phyloP scores from a whole-genome alignment of 1,140 invertebrate species.

The Sycobia sp. region DNA sequence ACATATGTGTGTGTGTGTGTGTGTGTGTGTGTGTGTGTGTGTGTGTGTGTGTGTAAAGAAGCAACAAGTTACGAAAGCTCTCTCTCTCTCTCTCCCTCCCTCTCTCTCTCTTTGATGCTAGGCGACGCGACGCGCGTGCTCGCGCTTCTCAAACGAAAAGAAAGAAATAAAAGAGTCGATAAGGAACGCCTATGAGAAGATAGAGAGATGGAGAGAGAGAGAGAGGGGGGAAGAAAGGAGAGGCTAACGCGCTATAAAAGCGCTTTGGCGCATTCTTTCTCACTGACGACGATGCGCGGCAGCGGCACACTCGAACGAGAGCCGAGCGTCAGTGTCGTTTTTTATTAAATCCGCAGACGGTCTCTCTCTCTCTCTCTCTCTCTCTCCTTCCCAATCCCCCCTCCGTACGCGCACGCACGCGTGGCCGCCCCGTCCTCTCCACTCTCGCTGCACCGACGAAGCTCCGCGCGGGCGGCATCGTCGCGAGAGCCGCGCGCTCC shows the following conservation, averaged over 20 bases:
- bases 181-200: constrained; percentile 28
- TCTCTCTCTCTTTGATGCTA: constrained; percentile 22
- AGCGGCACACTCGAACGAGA: no score
- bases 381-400: no score
- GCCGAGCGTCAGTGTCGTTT: constrained; percentile 6
- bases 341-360: constrained; percentile 27
- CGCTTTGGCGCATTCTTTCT: constrained; percentile 30
- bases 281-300: constrained; percentile 22
- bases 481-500: no score
- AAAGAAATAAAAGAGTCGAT: constrained; percentile 24
- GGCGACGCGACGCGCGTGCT: background rate
- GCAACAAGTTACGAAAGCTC: constrained; percentile 34
- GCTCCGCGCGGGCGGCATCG: no score
- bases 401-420: no score
- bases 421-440: no score
- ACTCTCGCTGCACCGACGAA: no score
- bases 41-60: constrained; percentile 6
- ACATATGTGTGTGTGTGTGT: no score
- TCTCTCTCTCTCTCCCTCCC: no score
- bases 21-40: no score
- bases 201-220: no score
- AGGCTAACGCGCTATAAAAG: background rate
- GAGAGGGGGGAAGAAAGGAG: constrained; percentile 11
- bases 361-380: no score
- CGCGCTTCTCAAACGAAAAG: background rate